A percentile compares a stretch with the other conserved stretches of the same genome.
Conservation (phyloP, 2,113 vertebrate genomes). For the Pachyramphus minor region DNA sequence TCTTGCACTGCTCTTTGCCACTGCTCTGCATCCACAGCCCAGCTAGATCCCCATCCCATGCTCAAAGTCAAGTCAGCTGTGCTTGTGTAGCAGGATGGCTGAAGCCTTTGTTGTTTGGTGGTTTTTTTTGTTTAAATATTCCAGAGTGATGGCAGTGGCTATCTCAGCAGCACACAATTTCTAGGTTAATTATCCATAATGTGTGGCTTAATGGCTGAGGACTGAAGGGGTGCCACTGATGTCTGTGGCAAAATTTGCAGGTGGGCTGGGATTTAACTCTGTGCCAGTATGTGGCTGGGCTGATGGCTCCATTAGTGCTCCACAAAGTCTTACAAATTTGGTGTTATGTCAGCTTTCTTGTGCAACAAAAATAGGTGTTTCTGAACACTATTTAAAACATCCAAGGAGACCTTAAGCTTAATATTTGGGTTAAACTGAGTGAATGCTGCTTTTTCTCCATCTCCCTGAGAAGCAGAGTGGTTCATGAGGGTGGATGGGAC, state of each 20-base stretch:
- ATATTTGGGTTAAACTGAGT: background rate
- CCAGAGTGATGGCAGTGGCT: background rate
- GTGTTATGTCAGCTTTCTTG: background rate
- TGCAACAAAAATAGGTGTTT: background rate
- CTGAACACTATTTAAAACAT: background rate
- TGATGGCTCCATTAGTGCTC: background rate
- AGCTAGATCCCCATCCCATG: background rate
- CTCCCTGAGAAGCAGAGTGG: background rate
- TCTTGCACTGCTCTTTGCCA: fast-evolving
- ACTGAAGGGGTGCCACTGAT: background rate
- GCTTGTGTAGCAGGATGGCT: background rate
- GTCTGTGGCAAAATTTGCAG: background rate
- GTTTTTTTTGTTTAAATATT: background rate
- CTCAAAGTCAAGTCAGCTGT: background rate
- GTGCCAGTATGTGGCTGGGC: background rate
- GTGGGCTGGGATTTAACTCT: background rate
- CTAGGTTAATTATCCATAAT: background rate
- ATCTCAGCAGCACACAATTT: background rate
- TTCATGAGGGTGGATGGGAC: background rate
- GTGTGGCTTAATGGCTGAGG: background rate
- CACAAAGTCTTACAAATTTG: background rate
- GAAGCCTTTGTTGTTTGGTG: background rate
- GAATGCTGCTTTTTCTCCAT: background rate
- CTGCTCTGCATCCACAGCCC: fast-evolving
- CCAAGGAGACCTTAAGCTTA: background rate